A percentile compares a stretch with the other conserved stretches of the same genome.
phyloP scores from a whole-genome alignment of 2,888 invertebrate genomes.

The Scotopteryx bipunctaria region DNA sequence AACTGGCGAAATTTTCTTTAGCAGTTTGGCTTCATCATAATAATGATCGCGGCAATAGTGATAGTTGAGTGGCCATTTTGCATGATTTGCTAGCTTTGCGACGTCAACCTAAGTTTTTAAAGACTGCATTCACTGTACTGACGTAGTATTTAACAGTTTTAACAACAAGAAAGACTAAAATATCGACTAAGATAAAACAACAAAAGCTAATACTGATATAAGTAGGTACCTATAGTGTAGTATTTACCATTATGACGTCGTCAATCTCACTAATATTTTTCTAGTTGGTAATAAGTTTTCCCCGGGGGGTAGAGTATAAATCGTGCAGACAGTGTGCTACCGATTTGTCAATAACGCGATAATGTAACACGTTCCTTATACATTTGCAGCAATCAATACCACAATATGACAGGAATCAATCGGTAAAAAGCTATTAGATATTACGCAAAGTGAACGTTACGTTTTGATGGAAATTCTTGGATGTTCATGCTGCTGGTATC shows the following conservation, averaged over 20 bases:
- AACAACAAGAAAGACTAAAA: too few species aligned
- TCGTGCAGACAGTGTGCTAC: constrained; percentile 8
- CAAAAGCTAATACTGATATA: too few species aligned
- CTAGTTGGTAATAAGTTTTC: constrained; percentile 1
- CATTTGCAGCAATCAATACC: constrained; percentile 37
- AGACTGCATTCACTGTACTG: too few species aligned
- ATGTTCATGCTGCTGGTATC: constrained; percentile 56
- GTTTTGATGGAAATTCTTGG: constrained; percentile 62
- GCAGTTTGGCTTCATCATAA: constrained; percentile 28
- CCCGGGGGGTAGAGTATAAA: neutral
- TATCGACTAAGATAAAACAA: too few species aligned
- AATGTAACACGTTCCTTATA: constrained; percentile 22
- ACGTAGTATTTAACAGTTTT: too few species aligned
- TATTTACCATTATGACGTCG: too few species aligned
- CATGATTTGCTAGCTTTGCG: constrained; percentile 41
- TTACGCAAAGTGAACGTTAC: constrained; percentile 64
- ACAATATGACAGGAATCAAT: constrained; percentile 40
- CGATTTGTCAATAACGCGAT: constrained; percentile 12
- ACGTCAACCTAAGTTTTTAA: too few species aligned
- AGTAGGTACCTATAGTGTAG: too few species aligned
- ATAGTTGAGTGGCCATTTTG: constrained; percentile 23
- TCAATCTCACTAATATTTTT: too few species aligned
- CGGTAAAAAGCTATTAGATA: constrained; percentile 45
- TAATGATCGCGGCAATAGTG: constrained; percentile 38
- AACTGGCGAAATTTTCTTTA: constrained; percentile 27